Percentiles rank a stretch among this genome's conserved stretches.
Conservation (phyloP, 92 coral and sea anemone species). For the Paragorgia papillata region DNA sequence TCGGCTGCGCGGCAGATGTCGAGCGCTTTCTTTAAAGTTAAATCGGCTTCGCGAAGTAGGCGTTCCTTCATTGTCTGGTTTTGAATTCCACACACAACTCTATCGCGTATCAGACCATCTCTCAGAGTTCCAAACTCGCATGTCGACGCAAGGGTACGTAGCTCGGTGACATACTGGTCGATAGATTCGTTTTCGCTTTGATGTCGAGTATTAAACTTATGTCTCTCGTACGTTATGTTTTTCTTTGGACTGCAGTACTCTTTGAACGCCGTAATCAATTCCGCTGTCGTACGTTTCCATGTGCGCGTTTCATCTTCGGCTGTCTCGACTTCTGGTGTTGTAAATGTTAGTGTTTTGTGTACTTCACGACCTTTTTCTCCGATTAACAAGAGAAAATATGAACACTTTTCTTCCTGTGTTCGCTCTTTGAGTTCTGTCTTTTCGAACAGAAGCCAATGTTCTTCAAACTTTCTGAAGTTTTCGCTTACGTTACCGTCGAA, state of each 20-base stretch:
- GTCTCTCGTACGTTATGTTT: constrained; percentile 52
- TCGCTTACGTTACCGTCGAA: too few species aligned
- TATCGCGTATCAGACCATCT: constrained; percentile 48
- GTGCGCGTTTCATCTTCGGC: neutral
- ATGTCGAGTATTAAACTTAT: constrained; percentile 43
- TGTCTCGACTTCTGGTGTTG: constrained; percentile 44
- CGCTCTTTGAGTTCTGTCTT: too few species aligned
- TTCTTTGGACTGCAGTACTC: constrained; percentile 48
- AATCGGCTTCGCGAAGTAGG: constrained; percentile 23
- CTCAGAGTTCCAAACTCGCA: constrained; percentile 45
- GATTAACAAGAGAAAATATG: constrained; percentile 44
- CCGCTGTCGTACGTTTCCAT: constrained; percentile 6
- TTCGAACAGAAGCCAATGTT: too few species aligned
- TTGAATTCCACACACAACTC: constrained; percentile 55
- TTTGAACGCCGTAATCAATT: constrained; percentile 31
- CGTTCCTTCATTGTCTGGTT: constrained; percentile 36
- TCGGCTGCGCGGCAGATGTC: constrained; percentile 56
- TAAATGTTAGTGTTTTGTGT: constrained; percentile 36
- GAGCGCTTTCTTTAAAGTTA: constrained; percentile 35
- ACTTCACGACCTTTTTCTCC: constrained; percentile 51
- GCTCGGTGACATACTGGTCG: constrained; percentile 53
- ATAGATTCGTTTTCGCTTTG: constrained; percentile 54
- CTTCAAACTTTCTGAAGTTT: too few species aligned
- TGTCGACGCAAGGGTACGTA: constrained; percentile 47
- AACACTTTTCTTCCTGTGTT: constrained; percentile 41